Base-by-base conservation (phyloP, 1,140 invertebrate species). In the Magallana gigas region DNA sequence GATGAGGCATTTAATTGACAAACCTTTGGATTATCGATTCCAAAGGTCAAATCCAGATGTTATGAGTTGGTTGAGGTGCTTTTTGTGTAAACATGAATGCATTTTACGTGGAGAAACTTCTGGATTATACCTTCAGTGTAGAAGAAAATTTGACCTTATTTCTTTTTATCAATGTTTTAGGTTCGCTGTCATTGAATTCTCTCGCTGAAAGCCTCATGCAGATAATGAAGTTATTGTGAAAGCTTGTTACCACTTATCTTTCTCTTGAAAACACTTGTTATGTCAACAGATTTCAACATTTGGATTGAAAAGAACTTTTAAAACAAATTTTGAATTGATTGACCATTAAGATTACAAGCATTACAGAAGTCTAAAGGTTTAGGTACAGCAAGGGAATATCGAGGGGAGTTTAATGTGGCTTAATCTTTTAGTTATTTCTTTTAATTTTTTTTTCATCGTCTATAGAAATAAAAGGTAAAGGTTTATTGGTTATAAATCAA, bases 221-320 rank as follows among this genome's bases (percentile, higher is more conserved):
- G 64, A 71, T 71, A 48, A 71, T 18, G 29, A 29, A 29, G 68
- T 76, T 11, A 76, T 76, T 76, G 68, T 76, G 68, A 76, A 76
- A 76, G 68, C 23, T 36, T 18, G 23, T 8, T 11, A 68, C 23
- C 23, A 29, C 23, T 76, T 76, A 76, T 76, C 68, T 8, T 23
- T 6, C 18, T 9, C 23, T 23, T 71, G 64, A 29, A 71, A 71
- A 71, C 29, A 23, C 64, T 71, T 29, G 18, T 36, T 76, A 29
- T 76, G 68, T 76, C 68, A 76, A 76, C 68, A 76, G 68, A 76
- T 76, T 76, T 76, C 68, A 76, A 36, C 68, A 29, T 76, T 76
- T 76, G 23, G 18, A 76, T 29, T 76, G 23, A 76, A 76, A 23
- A 76, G 23, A 76, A 29, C 29, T 76, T 76, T 76, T 29, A 76